Base-by-base conservation (phyloP, 1,140 invertebrate genomes). In the Drosophila kanapiae region DNA sequence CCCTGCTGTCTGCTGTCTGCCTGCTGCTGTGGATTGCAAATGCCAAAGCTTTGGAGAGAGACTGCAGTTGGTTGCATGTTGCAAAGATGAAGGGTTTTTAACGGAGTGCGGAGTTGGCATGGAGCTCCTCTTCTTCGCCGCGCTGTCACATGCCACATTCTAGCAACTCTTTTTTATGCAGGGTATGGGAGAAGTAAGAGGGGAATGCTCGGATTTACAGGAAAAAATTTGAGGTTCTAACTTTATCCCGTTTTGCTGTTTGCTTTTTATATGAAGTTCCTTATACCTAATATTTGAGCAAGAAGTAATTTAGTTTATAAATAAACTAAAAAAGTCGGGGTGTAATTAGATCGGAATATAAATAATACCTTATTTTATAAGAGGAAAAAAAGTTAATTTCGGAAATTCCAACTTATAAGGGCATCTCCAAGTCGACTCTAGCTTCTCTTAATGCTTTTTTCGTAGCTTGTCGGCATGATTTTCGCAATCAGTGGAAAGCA, bases 401-500 rank as follows among this genome's bases (percentile, higher is more conserved):
- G 23, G 23, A 23, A 23, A 23, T n/a, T n/a, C n/a, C n/a, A n/a
- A n/a, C n/a, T n/a, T n/a, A n/a, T n/a, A n/a, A n/a, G 31, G 9
- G n/a, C 51, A 68, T 18, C 31, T 18, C 33, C 13, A n/a, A 53
- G 62, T 56, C 67, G 48, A 70, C 47, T 31, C 7, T 4, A 4
- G 1, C 7, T 1, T 13, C n/a, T 47, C 16, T 16, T 13, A 9
- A 14, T 10, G 35, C 23, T 56, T 38, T 75, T 75, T 56, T n/a
- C 7, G 4, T 23, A 38, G 53, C 54, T 56, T 84, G 81, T 74
- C 75, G 75, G 58, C 83, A 76, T 86, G 82, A 76, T 76, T 80
- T 84, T 87, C 56, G 84, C 83, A 88, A 88, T 87, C 83, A 80
- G 84, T 84, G 77, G 69, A 88, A 87, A 80, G 83, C 77, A 84